phyloP scores from a whole-genome alignment of 2,113 vertebrate genomes.

The Abramis brama region DNA sequence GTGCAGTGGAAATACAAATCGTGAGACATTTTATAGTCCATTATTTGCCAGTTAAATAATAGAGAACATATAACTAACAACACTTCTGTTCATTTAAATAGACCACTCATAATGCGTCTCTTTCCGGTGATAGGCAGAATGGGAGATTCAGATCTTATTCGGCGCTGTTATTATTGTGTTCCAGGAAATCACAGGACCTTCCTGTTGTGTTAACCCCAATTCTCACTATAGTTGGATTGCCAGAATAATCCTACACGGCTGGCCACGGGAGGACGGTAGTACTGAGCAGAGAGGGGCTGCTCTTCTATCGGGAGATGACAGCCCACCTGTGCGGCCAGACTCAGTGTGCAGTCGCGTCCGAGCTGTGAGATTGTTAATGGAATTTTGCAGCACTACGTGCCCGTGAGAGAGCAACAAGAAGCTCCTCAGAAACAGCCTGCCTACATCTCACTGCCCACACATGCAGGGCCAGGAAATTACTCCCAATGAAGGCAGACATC shows the following conservation, averaged over 20 bases:
- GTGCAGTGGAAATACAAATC: too few species aligned
- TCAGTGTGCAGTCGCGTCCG: background rate
- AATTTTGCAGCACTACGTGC: constrained; percentile 42
- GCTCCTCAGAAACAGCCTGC: constrained; percentile 29
- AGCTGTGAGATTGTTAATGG: constrained; percentile 47
- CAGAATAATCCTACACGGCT: background rate
- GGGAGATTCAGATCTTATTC: background rate
- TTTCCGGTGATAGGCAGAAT: constrained; percentile 5
- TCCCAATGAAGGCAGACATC: constrained; percentile 12
- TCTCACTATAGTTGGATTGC: constrained; percentile 28
- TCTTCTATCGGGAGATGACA: constrained; percentile 43
- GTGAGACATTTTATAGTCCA: too few species aligned
- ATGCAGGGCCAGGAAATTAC: constrained; percentile 27
- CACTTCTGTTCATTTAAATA: background rate
- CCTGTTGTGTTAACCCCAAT: constrained; percentile 46
- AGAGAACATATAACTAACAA: background rate
- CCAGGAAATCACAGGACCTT: constrained; percentile 21
- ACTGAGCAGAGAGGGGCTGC: background rate
- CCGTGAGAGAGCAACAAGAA: constrained; percentile 40
- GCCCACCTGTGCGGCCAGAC: constrained; percentile 45
- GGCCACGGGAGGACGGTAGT: background rate
- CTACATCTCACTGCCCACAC: constrained; percentile 38
- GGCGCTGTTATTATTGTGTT: constrained; percentile 36
- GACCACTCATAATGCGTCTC: background rate
- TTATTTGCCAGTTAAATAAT: background rate